Conservation (phyloP, 2,888 invertebrate species). For the Drosophila aldrichi region DNA sequence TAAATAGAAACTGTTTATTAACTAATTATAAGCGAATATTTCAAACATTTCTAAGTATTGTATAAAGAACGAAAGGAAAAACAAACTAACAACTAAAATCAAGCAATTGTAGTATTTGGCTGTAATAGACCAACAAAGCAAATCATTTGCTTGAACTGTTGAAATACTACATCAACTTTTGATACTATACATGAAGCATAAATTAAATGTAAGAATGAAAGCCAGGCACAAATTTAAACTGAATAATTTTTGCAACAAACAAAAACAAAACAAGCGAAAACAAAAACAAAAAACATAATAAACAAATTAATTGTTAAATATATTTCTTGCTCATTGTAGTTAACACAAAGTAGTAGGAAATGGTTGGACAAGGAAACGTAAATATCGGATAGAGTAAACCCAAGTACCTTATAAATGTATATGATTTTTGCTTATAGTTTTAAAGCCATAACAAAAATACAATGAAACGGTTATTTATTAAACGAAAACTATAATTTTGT, state of each 20-base stretch:
- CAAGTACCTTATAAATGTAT: slow-evolving; percentile 79
- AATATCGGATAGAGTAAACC: slow-evolving; percentile 67
- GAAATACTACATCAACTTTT: slow-evolving; percentile 48
- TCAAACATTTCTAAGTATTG: slow-evolving; percentile 53
- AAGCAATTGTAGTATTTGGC: slow-evolving; percentile 69
- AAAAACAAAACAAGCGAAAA: slow-evolving; percentile 34
- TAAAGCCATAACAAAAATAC: slow-evolving; percentile 46
- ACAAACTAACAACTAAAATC: not conserved
- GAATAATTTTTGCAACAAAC: slow-evolving; percentile 38
- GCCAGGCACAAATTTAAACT: slow-evolving; percentile 62
- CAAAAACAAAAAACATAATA: slow-evolving; percentile 27
- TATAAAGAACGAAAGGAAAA: slow-evolving; percentile 33
- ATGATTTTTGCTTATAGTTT: slow-evolving; percentile 68
- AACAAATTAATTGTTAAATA: slow-evolving; percentile 61
- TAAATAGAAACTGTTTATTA: slow-evolving; percentile 62
- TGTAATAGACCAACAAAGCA: slow-evolving; percentile 46
- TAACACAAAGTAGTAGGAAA: slow-evolving; percentile 50
- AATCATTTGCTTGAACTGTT: slow-evolving; percentile 38
- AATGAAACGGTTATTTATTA: slow-evolving; percentile 61
- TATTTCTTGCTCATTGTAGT: slow-evolving; percentile 66
- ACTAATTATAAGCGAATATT: slow-evolving; percentile 72
- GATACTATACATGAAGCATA: slow-evolving; percentile 63
- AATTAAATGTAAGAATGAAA: slow-evolving; percentile 50
- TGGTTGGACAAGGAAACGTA: slow-evolving; percentile 39
- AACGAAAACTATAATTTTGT: slow-evolving; percentile 36